Evolutionary conservation across 2,113 vertebrate genomes (phyloP), one percentile per base, ranked within the genome.

Genomic region (Nibea coibor): DNA sequence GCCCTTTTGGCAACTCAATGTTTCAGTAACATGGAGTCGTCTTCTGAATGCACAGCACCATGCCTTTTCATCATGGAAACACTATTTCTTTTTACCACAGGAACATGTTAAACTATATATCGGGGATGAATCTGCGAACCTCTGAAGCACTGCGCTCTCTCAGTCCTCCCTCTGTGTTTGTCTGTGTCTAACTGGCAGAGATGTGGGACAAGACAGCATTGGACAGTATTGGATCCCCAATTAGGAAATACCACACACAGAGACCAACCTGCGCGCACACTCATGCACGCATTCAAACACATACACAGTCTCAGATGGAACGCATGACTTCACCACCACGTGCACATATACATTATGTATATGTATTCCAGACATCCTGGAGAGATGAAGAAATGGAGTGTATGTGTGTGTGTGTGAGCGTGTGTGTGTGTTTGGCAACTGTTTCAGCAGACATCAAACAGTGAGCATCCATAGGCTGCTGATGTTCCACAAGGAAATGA

Each of bases 241-340:
- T 92, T 93, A 91, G 79, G 76, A 81, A 71, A 73, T 78, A 85
- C 83, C 80, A 82, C 89, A 88, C 86, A 86, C 69, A 85, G 87
- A 81, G 87, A 87, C 81, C 72, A 78, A 81, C 78, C 73, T 72
- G 82, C 58, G 66, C 5, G 11, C 63, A 58, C 75, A 17, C 28
- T 47, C 22, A 58, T 62, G 39, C 65, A 35, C 71, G 43, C 71
- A 47, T 39, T 3, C 43, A 31, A 15, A 24, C 57, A 11, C 73
- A 66, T 8, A 31, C 59, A 43, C 22, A 69, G 3, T 5, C 42
- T 58, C 22, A 19, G 35, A 78, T 26, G 56, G 26, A 78, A 47
- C 42, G 63, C 45, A 66, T 56, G n/a, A 19, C n/a, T 50, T 53
- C 24, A 22, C 35, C 59, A 66, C 61, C 31, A 53, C 4, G 4